These are phyloP conservation scores for Trachythela sp. DNA, from an alignment of 64 coral and sea anemone species.

Conservation along the genomic window DNA sequence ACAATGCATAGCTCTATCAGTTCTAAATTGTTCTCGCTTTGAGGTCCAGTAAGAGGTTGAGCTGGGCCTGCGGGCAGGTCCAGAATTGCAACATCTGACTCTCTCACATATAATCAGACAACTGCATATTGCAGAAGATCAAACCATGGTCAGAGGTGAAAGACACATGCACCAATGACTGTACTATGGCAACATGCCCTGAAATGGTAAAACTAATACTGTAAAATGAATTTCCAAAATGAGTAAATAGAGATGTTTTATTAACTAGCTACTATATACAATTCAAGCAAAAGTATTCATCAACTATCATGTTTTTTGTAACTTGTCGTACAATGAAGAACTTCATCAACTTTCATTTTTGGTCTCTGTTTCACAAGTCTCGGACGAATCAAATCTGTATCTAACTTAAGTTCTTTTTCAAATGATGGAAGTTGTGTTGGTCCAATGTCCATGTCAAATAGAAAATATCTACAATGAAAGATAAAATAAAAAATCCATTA, in stretches of 20 bases:
- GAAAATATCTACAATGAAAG: slow-evolving; percentile 70
- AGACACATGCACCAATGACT: no score
- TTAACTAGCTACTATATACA: background rate
- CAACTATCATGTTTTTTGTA: slow-evolving; percentile 45
- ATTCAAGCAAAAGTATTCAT: background rate
- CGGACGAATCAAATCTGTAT: slow-evolving; percentile 67
- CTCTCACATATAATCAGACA: no score
- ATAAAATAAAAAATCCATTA: background rate
- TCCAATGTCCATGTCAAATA: slow-evolving; percentile 70
- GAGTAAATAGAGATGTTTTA: background rate
- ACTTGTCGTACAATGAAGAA: slow-evolving; percentile 79
- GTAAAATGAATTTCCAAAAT: no score
- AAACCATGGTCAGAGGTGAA: no score
- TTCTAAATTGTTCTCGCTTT: no score
- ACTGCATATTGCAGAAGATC: no score
- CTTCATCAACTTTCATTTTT: slow-evolving; percentile 52
- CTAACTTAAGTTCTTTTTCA: slow-evolving; percentile 77
- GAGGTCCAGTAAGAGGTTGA: no score
- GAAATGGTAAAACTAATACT: no score
- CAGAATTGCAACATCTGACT: no score
- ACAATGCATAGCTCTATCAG: no score
- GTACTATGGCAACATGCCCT: no score
- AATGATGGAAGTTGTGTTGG: slow-evolving; percentile 54
- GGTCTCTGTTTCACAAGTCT: slow-evolving; percentile 70
- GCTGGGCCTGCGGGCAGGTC: no score